Conservation (phyloP, 2,797 vertebrate species). For the Tokudaia tokunoshimensis region DNA sequence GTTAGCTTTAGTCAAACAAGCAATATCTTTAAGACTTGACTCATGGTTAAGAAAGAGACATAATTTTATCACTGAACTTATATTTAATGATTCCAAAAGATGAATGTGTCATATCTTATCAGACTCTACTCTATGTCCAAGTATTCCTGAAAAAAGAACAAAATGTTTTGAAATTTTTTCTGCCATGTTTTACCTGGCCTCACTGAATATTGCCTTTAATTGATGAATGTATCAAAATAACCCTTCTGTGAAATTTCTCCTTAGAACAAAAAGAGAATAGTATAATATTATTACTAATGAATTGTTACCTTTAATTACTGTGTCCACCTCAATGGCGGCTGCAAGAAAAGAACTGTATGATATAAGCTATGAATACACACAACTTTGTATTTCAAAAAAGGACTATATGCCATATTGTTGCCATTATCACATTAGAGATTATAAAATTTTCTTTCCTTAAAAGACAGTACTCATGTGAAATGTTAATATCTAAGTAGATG, state of each 20-base stretch:
- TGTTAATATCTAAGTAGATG: neutral
- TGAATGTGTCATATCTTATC: constrained; percentile 23
- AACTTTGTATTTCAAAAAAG: neutral
- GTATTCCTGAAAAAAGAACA: neutral
- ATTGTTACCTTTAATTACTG: neutral
- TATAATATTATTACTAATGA: neutral
- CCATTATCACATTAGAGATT: neutral
- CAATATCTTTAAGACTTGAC: neutral
- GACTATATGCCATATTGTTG: neutral
- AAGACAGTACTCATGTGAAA: neutral
- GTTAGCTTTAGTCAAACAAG: constrained; percentile 51
- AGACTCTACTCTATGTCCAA: neutral
- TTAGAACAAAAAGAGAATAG: constrained; percentile 33
- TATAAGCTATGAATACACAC: neutral
- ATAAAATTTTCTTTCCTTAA: neutral
- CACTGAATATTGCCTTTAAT: constrained; percentile 38
- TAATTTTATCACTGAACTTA: constrained; percentile 57
- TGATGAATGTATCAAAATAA: constrained; percentile 5
- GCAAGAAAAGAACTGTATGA: neutral
- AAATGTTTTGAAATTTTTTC: neutral
- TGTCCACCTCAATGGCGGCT: neutral
- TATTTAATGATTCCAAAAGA: constrained; percentile 20
- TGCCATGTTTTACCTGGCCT: neutral
- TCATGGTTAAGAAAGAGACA: constrained; percentile 21
- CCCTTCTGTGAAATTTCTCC: neutral